Evolutionary conservation across 2,797 vertebrate genomes (phyloP), one percentile per base, ranked within the genome.

Genomic region (Falco biarmicus): DNA sequence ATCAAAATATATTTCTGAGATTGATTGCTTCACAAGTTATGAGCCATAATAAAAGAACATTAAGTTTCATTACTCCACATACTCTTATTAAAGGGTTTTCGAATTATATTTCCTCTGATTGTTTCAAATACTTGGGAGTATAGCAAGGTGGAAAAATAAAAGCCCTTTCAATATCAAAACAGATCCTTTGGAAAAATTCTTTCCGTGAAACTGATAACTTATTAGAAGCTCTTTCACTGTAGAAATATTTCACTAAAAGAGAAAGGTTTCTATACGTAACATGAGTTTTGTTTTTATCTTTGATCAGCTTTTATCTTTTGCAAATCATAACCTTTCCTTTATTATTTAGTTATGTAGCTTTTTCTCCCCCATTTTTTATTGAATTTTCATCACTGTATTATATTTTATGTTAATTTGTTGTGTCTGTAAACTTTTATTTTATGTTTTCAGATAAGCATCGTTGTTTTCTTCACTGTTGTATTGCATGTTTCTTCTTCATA

Each of bases 1-100:
- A 89, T 63, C 91, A 86, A 81, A 71, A 70, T 66, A 39, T 22
- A 18, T 43, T 95, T 89, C 45, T 41, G 51, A 91, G 93, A 92
- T 6, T 86, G 78, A 95, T 61, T 91, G 78, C 17, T 59, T 70
- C 59, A 26, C 64, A 81, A 84, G 68, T 71, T 56, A 64, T 37
- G 53, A 43, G 16, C 59, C 82, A 73, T 21, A 93, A 82, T 59
- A 80, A 93, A 90, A 41, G 20, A 93, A 94, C 59, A 80, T 76
- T 69, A 92, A 70, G 53, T 65, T 94, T 91, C 60, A 79, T 74
- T 77, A 43, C 6, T 17, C 9, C 32, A 8, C 4, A 20, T 19
- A 39, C 2, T 54, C 28, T 73, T 79, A 9, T 54, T 43, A 57
- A 70, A 75, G 5, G 13, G 17, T 57, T 94, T 76, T 50, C 37